These are phyloP conservation scores for Perognathus longimembris DNA, from an alignment of 2,113 vertebrate species.

Conservation along the genomic window DNA sequence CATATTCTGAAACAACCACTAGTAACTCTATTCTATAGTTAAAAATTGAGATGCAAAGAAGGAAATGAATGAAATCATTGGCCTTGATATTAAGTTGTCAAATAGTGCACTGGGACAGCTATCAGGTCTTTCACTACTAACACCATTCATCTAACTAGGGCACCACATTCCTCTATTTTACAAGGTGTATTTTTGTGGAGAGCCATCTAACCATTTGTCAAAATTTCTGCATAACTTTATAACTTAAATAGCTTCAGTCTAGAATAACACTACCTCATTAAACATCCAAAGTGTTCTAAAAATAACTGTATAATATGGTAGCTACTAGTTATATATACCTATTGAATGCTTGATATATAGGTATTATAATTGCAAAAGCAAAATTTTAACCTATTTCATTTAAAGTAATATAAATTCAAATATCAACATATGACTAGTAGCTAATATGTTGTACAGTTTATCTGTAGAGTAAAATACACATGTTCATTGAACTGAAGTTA, in stretches of 20 bases:
- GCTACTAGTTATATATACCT: background rate
- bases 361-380: background rate
- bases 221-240: slow-evolving; percentile 17
- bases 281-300: background rate
- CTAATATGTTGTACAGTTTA: background rate
- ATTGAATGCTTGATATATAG: background rate
- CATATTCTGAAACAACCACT: background rate
- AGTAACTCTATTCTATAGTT: background rate
- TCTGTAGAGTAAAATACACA: background rate
- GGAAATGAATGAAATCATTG: background rate
- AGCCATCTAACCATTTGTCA: background rate
- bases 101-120: background rate
- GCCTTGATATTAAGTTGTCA: background rate
- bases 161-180: background rate
- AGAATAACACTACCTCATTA: background rate
- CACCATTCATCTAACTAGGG: background rate
- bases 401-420: slow-evolving; percentile 48
- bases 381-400: slow-evolving; percentile 1
- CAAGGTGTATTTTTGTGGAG: slow-evolving; percentile 13
- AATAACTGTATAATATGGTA: background rate
- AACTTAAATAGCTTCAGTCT: background rate
- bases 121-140: background rate
- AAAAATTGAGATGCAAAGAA: background rate
- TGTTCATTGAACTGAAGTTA: background rate
- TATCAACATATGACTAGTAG: background rate